Conservation (phyloP, 2,797 vertebrate genomes). For the Sciurus carolinensis region DNA sequence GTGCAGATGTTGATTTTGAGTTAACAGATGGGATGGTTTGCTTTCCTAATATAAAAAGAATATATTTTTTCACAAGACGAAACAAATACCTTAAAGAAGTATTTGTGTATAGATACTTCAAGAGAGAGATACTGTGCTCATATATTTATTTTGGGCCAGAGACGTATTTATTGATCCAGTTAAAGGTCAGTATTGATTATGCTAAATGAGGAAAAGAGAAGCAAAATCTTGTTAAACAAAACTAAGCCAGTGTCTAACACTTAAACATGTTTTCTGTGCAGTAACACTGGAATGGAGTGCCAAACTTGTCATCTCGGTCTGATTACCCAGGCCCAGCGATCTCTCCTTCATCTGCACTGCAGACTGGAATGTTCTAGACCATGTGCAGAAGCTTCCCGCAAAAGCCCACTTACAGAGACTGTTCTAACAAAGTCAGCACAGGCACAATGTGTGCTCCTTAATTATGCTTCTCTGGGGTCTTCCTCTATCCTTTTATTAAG, state of each 20-base stretch:
- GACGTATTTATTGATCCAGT: constrained; percentile 80
- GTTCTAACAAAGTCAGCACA: background rate
- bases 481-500: background rate
- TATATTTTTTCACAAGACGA: constrained; percentile 69
- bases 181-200: background rate
- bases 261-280: background rate
- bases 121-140: background rate
- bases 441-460: background rate
- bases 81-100: background rate
- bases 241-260: background rate
- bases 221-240: background rate
- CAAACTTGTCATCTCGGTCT: background rate
- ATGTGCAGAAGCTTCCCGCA: background rate
- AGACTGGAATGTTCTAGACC: background rate
- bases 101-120: constrained; percentile 73
- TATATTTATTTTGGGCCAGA: background rate
- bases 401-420: background rate
- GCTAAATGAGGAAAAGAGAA: background rate
- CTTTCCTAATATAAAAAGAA: background rate
- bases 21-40: constrained; percentile 85
- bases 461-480: background rate
- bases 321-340: background rate
- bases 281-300: background rate
- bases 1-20: constrained; percentile 95
- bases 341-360: background rate